These are phyloP conservation scores for Conopomorpha cramerella DNA, from an alignment of 1,140 invertebrate species.

Conservation along the genomic window DNA sequence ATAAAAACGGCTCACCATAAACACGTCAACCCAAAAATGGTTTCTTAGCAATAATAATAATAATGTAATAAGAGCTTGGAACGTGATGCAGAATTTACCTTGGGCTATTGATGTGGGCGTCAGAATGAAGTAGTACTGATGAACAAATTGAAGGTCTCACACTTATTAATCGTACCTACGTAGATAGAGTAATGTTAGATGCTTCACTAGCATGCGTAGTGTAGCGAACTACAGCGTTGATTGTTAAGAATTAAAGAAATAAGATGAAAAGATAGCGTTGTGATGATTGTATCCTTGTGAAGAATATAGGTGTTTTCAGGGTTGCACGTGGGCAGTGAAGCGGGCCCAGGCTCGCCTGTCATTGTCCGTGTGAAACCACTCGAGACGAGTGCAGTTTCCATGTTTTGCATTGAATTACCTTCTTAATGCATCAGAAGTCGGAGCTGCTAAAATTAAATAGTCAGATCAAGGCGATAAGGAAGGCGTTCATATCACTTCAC, in stretches of 20 bases:
- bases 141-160: constrained; percentile 20
- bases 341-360: constrained; percentile 33
- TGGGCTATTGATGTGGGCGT: constrained; percentile 18
- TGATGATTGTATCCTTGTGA: no score
- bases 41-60: no score
- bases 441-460: neutral
- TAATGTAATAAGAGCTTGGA: constrained; percentile 10
- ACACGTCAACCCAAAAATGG: no score
- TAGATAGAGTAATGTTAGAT: constrained; percentile 9
- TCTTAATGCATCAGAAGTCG: neutral
- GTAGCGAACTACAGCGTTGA: no score
- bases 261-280: no score
- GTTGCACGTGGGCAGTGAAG: constrained; percentile 22
- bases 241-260: no score
- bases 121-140: constrained; percentile 16
- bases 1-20: no score
- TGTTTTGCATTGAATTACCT: constrained; percentile 21
- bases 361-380: constrained; percentile 40
- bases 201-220: no score
- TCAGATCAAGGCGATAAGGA: no score
- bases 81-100: constrained; percentile 18
- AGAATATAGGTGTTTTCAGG: constrained; percentile 26
- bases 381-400: constrained; percentile 26
- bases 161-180: constrained; percentile 10
- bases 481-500: no score